A percentile compares a stretch with the other conserved stretches of the same genome.
These are phyloP conservation scores for Drosophila teissieri DNA, from an alignment of 1,140 invertebrate genomes.

Conservation along the genomic window DNA sequence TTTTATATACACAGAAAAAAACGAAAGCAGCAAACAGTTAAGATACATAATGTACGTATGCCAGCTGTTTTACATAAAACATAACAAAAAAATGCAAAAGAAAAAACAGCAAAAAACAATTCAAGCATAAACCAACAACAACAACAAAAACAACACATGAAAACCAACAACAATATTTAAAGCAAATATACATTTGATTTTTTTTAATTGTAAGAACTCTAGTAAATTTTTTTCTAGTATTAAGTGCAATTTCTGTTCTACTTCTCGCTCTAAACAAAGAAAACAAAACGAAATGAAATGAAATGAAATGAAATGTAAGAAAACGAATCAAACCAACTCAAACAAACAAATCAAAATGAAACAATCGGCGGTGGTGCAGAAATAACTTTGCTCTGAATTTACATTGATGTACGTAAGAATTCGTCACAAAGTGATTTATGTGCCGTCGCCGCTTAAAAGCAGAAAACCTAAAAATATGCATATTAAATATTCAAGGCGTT, in stretches of 20 bases:
- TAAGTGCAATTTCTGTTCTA: slow-evolving; percentile 79
- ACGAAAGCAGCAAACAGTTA: slow-evolving; percentile 15
- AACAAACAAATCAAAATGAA: slow-evolving; percentile 66
- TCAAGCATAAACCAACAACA: slow-evolving; percentile 38
- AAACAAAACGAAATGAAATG: slow-evolving; percentile 45
- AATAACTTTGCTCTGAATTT: too few species aligned
- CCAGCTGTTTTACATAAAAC: slow-evolving; percentile 56
- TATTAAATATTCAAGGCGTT: slow-evolving; percentile 75
- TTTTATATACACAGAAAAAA: slow-evolving; percentile 59
- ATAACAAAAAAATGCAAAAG: slow-evolving; percentile 53
- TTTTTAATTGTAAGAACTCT: slow-evolving; percentile 78
- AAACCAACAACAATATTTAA: slow-evolving; percentile 69
- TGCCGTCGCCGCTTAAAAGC: slow-evolving; percentile 7
- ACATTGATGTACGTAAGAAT: too few species aligned
- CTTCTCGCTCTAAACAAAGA: slow-evolving; percentile 76
- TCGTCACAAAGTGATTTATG: too few species aligned
- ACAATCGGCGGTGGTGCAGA: slow-evolving; percentile 10
- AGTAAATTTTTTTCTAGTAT: slow-evolving; percentile 84
- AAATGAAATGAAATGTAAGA: slow-evolving; percentile 44
- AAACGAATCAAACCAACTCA: slow-evolving; percentile 28
- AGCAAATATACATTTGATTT: slow-evolving; percentile 83
- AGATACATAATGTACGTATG: slow-evolving; percentile 12
- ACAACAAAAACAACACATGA: slow-evolving; percentile 32
- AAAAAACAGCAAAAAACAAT: slow-evolving; percentile 49
- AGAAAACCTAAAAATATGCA: slow-evolving; percentile 62